A percentile compares a stretch with the other conserved stretches of the same genome.
These are phyloP conservation scores for Petrophora chlorosata DNA, from an alignment of 2,888 invertebrate genomes.

Conservation along the genomic window DNA sequence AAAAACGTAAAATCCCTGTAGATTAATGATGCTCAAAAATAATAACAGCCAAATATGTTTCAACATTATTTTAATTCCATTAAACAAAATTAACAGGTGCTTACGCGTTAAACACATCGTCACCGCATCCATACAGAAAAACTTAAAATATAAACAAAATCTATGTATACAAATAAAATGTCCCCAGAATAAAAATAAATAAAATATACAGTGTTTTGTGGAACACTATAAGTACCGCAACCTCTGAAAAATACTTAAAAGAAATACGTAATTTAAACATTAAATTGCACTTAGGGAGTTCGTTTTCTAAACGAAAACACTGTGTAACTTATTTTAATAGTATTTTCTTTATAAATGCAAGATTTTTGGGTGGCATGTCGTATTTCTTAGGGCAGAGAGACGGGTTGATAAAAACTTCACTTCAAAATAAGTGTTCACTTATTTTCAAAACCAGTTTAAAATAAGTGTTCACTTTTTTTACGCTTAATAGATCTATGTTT, in stretches of 20 bases:
- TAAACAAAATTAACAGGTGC: slow-evolving; percentile 77
- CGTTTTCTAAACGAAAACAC: slow-evolving; percentile 56
- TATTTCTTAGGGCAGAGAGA: slow-evolving; percentile 47
- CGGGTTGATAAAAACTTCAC: slow-evolving; percentile 30
- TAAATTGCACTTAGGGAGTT: slow-evolving; percentile 76
- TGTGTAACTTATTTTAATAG: slow-evolving; percentile 63
- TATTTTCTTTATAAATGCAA: slow-evolving; percentile 70
- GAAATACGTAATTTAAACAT: slow-evolving; percentile 43
- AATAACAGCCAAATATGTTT: slow-evolving; percentile 44
- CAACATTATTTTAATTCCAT: slow-evolving; percentile 78
- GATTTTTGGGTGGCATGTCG: slow-evolving; percentile 76
- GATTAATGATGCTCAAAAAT: neutral
- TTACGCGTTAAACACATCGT: slow-evolving; percentile 56
- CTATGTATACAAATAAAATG: slow-evolving; percentile 40
- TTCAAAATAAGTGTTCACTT: too few species aligned
- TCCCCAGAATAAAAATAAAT: slow-evolving; percentile 51
- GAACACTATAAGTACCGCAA: slow-evolving; percentile 55
- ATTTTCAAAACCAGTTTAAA: too few species aligned
- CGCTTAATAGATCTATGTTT: too few species aligned
- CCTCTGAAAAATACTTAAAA: slow-evolving; percentile 41
- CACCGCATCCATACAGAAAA: slow-evolving; percentile 57
- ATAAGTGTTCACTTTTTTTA: too few species aligned
- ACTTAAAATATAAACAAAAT: slow-evolving; percentile 45
- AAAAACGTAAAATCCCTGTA: too few species aligned
- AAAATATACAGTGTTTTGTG: slow-evolving; percentile 46